These are phyloP conservation scores for Brachycybe producta DNA, from an alignment of 2,888 invertebrate genomes.

Conservation along the genomic window DNA sequence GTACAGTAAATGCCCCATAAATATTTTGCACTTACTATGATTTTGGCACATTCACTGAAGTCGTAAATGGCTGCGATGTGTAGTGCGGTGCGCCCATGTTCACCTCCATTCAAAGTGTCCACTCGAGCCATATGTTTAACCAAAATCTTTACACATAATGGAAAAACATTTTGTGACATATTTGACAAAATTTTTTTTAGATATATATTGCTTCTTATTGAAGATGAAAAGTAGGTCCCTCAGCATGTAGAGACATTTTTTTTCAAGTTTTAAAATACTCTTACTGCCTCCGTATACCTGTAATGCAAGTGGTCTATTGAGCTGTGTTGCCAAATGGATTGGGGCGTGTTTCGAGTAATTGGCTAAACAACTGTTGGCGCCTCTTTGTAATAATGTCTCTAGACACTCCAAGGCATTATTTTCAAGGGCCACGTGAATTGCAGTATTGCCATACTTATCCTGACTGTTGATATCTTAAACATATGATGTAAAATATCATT, in stretches of 20 bases:
- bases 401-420: conserved; percentile 47
- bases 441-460: conserved; percentile 64
- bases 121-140: conserved; percentile 52
- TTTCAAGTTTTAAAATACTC: neutral
- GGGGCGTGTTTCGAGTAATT: conserved; percentile 67
- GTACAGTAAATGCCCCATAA: no score
- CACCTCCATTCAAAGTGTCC: conserved; percentile 61
- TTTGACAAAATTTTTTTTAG: neutral
- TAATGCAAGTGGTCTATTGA: conserved; percentile 46
- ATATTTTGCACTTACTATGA: conserved; percentile 50
- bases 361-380: conserved; percentile 51
- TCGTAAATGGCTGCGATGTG: conserved; percentile 76
- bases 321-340: conserved; percentile 63
- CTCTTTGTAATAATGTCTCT: conserved; percentile 36
- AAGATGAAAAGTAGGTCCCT: neutral
- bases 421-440: conserved; percentile 66
- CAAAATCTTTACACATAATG: conserved; percentile 30
- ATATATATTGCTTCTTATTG: neutral
- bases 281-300: conserved; percentile 30
- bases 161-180: neutral
- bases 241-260: neutral
- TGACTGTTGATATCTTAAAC: conserved; percentile 51
- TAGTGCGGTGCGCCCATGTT: conserved; percentile 64
- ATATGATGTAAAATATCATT: neutral
- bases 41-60: conserved; percentile 63